Evolutionary conservation across 2,888 invertebrate genomes (phyloP).

Genomic region (Tromatobia lineatoria): DNA sequence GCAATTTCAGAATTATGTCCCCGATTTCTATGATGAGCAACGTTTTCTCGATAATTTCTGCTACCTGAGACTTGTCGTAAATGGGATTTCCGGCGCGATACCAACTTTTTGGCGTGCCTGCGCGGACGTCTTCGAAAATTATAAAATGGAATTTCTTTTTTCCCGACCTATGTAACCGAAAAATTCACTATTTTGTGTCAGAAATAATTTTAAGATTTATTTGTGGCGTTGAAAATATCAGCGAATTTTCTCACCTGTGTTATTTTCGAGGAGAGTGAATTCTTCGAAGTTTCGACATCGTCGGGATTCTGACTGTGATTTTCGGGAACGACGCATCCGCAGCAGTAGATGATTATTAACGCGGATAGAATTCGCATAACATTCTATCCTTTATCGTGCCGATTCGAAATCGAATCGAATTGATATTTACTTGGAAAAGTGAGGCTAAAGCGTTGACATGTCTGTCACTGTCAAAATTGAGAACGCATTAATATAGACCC

Average conservation of each 20-base stretch:
- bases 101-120: conserved; percentile 25
- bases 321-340: conserved; percentile 67
- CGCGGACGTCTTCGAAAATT: conserved; percentile 34
- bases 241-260: conserved; percentile 9
- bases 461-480: conserved; percentile 40
- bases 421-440: neutral
- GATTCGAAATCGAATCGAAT: conserved; percentile 17
- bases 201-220: neutral
- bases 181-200: neutral
- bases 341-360: conserved; percentile 71
- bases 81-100: conserved; percentile 24
- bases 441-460: conserved; percentile 10
- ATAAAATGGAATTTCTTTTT: conserved; percentile 16
- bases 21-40: neutral
- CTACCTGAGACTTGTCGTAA: neutral
- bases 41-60: conserved; percentile 4
- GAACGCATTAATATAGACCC: neutral
- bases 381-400: conserved; percentile 63
- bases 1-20: conserved; percentile 8
- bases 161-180: conserved; percentile 34
- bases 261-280: neutral
- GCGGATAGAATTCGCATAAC: conserved; percentile 75
- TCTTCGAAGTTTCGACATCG: neutral
- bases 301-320: conserved; percentile 32
- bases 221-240: neutral